These are phyloP conservation scores for Neoaliturus tenellus DNA, from an alignment of 2,888 invertebrate genomes.

Conservation along the genomic window DNA sequence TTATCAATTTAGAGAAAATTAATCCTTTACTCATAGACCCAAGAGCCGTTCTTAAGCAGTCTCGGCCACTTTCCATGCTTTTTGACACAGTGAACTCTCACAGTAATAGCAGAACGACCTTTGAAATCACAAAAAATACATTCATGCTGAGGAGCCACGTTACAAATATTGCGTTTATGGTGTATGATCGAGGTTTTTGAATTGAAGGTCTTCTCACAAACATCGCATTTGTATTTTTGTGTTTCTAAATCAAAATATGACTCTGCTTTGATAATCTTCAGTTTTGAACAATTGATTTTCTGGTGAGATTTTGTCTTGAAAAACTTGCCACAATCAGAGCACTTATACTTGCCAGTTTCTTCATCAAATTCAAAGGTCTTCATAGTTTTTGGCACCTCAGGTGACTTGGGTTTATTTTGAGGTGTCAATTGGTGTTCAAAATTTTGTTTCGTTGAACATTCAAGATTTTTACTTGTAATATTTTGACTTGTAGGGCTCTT, in stretches of 20 bases:
- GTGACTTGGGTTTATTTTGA: background rate
- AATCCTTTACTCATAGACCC: conserved; percentile 26
- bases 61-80: conserved; percentile 36
- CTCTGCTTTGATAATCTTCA: background rate
- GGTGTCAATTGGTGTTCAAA: background rate
- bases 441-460: background rate
- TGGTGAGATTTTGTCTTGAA: background rate
- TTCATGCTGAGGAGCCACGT: background rate
- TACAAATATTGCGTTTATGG: background rate
- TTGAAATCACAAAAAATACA: conserved; percentile 28
- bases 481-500: background rate
- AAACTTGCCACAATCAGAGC: background rate
- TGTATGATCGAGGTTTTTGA: background rate
- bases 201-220: background rate
- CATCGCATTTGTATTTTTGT: conserved; percentile 14
- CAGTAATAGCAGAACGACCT: background rate
- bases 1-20: too few relatives aligned
- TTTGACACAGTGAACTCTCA: conserved; percentile 6
- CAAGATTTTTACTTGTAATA: background rate
- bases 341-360: conserved; percentile 5
- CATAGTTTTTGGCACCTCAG: background rate
- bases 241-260: conserved; percentile 5
- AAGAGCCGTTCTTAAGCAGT: background rate
- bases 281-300: background rate
- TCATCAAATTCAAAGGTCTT: background rate